A percentile compares a stretch with the other conserved stretches of the same genome.
phyloP scores from a whole-genome alignment of 2,113 vertebrate genomes.

The Myrmecophaga tridactyla region DNA sequence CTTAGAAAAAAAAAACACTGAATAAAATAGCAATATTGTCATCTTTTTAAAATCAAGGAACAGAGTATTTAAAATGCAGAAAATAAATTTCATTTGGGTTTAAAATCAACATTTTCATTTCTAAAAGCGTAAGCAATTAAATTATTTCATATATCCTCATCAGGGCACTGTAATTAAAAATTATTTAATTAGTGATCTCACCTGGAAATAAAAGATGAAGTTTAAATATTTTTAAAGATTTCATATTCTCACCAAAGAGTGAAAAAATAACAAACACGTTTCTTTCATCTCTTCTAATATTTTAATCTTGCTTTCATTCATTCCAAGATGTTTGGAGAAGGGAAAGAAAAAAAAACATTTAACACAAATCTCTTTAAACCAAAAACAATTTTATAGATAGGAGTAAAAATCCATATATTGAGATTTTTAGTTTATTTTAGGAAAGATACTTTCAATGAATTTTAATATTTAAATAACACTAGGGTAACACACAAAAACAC shows the following conservation, averaged over 20 bases:
- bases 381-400: neutral
- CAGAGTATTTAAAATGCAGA: conserved; percentile 1
- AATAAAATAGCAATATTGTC: neutral
- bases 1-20: conserved; percentile 37
- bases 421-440: conserved; percentile 20
- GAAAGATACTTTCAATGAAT: conserved; percentile 16
- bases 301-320: conserved; percentile 11
- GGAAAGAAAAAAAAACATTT: neutral
- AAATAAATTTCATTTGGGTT: conserved; percentile 31
- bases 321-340: neutral
- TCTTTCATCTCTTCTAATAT: neutral
- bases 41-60: neutral
- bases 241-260: conserved; percentile 6
- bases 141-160: neutral
- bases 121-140: neutral
- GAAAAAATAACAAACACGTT: conserved; percentile 31
- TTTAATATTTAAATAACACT: conserved; percentile 28
- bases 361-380: neutral
- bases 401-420: conserved; percentile 10
- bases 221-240: conserved; percentile 8
- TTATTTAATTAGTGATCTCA: neutral
- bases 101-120: conserved; percentile 48
- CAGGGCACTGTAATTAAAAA: neutral
- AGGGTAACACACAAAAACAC: neutral
- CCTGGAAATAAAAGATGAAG: neutral